Base-by-base conservation (phyloP, 2,888 invertebrate genomes). In the Drosophila setosimentum region DNA sequence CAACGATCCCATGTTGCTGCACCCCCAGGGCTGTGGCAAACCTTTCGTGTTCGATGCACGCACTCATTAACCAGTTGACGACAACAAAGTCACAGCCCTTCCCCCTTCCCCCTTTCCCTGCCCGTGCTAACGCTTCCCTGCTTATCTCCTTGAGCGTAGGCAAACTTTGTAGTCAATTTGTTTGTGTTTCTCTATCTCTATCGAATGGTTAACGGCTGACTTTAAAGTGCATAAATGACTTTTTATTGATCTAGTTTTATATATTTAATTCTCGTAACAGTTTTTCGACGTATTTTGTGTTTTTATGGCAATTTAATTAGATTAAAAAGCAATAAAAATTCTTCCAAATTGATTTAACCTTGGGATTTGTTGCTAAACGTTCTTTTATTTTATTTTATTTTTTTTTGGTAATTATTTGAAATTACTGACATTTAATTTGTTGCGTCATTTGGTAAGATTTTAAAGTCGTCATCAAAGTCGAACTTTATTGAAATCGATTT, bases 401-500 rank as follows among this genome's bases (percentile, higher is more conserved):
- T 54, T 42, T 51, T n/a, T 75, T 42, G 66, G 70, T 68, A 81
- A 83, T 83, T 83, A 80, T 73, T 85, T 86, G 65, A 81, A 86
- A 83, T 86, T 79, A 83, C 83, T 81, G 83, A 66, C 80, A 58
- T 87, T 84, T 83, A 82, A 83, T 83, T 85, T 83, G 80, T 85
- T 83, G 73, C 83, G 80, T 80, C 85, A 85, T 73, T 83, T 62
- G 61, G 27, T 53, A 16, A 10, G 21, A 16, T 63, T 69, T 78
- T 76, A 71, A 71, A 71, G 65, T 62, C 64, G 48, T 53, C 68
- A 82, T 73, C 71, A 80, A 82, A 80, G 75, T 87, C 73, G 35
- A 78, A 84, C 76, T 87, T 87, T 84, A 87, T 84, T 87, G 87
- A 82, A 82, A 87, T 84, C 87, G 84, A 87, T 87, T 83, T 73